A percentile compares a stretch with the other conserved stretches of the same genome.
Conservation (phyloP, 1,140 invertebrate species). For the Drosophila melanogaster region Release_6_plus_ISO1_MT NT_037436.4:9678001-9678500, state of each 20-base stretch:
- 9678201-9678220: not conserved
- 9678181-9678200: constrained; percentile 3
- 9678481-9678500: constrained; percentile 2
- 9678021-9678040: too few relatives aligned
- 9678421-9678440: constrained; percentile 55
- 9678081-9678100: not conserved
- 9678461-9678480: constrained; percentile 45
- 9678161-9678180: not conserved
- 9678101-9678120: not conserved
- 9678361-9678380: constrained; percentile 15
- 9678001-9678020: too few relatives aligned
- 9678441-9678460: constrained; percentile 42
- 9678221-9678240: constrained; percentile 9
- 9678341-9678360: constrained; percentile 20
- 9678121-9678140: constrained; percentile 1
- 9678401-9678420: constrained; percentile 72
- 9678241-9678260: constrained; percentile 3
- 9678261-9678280: constrained; percentile 41
- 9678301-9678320: constrained; percentile 8
- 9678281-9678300: constrained; percentile 39
- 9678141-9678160: not conserved
- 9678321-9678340: constrained; percentile 1
- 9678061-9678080: not conserved
- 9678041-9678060: too few relatives aligned
- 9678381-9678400: constrained; percentile 66